Evolutionary conservation across 2,113 vertebrate species (phyloP).

Genomic region (Ardeotis arabs): DNA sequence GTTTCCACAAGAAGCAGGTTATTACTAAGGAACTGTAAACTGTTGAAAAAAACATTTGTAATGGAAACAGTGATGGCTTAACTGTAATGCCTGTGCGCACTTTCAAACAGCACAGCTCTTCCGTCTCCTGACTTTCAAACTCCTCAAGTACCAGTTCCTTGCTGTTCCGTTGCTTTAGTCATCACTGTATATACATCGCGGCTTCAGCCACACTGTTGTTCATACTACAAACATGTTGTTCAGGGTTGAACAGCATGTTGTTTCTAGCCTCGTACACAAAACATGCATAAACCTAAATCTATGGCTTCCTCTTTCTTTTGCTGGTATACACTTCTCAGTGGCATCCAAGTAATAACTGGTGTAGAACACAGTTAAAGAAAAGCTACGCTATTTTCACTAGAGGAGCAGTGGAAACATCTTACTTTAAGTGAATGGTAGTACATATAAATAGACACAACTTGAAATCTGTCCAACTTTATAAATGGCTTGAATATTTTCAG

Average conservation of each 20-base stretch:
- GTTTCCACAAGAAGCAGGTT: constrained; percentile 1
- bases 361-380: background rate
- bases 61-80: background rate
- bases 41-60: background rate
- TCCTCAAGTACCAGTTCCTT: background rate
- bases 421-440: background rate
- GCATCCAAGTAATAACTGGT: background rate
- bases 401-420: background rate
- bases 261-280: background rate
- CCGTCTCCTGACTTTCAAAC: background rate
- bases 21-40: background rate
- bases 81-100: background rate
- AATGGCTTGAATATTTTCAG: background rate
- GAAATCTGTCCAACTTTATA: background rate
- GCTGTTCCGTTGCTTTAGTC: background rate
- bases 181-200: background rate
- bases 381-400: background rate
- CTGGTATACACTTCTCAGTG: background rate
- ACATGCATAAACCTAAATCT: background rate
- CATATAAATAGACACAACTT: background rate
- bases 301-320: background rate
- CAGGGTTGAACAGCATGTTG: background rate
- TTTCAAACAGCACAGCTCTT: background rate
- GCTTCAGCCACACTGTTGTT: background rate
- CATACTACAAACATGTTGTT: background rate